Conservation (phyloP, 2,888 invertebrate genomes). For the Amblyjoppa proteus region DNA sequence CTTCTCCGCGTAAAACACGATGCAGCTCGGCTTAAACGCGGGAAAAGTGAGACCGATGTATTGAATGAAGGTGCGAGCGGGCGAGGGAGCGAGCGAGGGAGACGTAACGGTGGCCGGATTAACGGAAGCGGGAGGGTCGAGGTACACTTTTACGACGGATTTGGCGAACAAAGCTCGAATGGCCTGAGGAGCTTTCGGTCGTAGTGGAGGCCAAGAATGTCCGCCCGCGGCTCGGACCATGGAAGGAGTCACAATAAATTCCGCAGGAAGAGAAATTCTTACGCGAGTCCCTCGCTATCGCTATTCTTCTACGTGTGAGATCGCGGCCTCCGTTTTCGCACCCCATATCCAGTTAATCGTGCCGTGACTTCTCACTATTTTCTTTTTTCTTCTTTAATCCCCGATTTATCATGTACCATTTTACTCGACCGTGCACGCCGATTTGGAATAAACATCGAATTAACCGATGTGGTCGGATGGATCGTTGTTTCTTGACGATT, state of each 20-base stretch:
- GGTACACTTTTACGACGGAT: conserved; percentile 66
- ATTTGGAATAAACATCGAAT: neutral
- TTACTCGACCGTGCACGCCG: neutral
- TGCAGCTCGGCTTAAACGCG: conserved; percentile 51
- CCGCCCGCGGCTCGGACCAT: neutral
- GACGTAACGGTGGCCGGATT: conserved; percentile 1
- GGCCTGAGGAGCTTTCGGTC: conserved; percentile 50
- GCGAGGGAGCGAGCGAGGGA: conserved; percentile 24
- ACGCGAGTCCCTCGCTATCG: conserved; percentile 3
- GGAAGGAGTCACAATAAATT: conserved; percentile 30
- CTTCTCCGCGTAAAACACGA: conserved; percentile 51
- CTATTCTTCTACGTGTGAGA: conserved; percentile 15
- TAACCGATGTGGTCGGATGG: neutral
- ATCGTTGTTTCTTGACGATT: neutral
- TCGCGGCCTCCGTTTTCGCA: neutral
- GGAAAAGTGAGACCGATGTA: conserved; percentile 25
- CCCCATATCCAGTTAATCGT: conserved; percentile 2
- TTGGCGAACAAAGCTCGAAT: conserved; percentile 64
- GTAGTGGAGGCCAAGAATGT: conserved; percentile 50
- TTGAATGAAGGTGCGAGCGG: conserved; percentile 28
- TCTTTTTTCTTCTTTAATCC: conserved; percentile 13
- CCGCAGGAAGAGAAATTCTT: conserved; percentile 45
- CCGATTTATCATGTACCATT: neutral
- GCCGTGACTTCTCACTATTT: neutral
- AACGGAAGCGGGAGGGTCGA: conserved; percentile 33